A percentile compares a stretch with the other conserved stretches of the same genome.
phyloP scores from a whole-genome alignment of 2,888 invertebrate genomes.

The Cepaea hortensis region DNA sequence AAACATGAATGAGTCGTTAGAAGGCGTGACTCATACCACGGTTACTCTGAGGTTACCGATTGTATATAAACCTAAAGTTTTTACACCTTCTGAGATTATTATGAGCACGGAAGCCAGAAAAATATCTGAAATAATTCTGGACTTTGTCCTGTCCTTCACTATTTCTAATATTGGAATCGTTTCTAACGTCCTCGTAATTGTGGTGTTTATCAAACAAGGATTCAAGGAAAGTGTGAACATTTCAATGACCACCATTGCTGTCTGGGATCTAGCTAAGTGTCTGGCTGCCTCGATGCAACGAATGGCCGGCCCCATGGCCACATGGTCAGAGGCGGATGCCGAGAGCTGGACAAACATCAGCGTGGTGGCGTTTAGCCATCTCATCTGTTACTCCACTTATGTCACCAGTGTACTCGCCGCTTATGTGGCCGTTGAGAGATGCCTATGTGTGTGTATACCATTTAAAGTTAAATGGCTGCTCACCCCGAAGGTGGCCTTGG shows the following conservation, averaged over 20 bases:
- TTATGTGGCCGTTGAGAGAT: slow-evolving; percentile 42
- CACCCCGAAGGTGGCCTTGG: slow-evolving; percentile 11
- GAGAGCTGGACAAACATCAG: slow-evolving; percentile 36
- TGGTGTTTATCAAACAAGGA: slow-evolving; percentile 25
- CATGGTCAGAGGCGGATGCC: slow-evolving; percentile 24
- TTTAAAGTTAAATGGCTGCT: slow-evolving; percentile 28
- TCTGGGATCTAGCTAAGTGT: slow-evolving; percentile 44
- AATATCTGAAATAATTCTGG: slow-evolving; percentile 66
- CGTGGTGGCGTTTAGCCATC: slow-evolving; percentile 20
- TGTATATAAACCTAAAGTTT: not conserved
- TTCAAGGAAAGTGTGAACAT: slow-evolving; percentile 40
- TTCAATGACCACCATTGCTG: slow-evolving; percentile 42
- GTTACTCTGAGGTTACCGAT: not conserved
- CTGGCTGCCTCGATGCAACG: slow-evolving; percentile 10
- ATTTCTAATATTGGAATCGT: slow-evolving; percentile 31
- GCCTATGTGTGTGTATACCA: slow-evolving; percentile 39
- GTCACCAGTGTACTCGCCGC: slow-evolving; percentile 40
- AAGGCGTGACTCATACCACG: too few relatives aligned
- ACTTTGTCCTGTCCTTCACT: slow-evolving; percentile 61
- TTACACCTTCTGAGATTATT: slow-evolving; percentile 9
- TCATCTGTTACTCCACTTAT: slow-evolving; percentile 36
- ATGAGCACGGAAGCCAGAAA: slow-evolving; percentile 9
- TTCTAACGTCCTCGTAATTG: slow-evolving; percentile 45
- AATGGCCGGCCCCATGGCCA: slow-evolving; percentile 15
- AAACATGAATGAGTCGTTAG: not conserved